Evolutionary conservation across 1,140 invertebrate species (phyloP).

Genomic region (Drosophila oshimai): DNA sequence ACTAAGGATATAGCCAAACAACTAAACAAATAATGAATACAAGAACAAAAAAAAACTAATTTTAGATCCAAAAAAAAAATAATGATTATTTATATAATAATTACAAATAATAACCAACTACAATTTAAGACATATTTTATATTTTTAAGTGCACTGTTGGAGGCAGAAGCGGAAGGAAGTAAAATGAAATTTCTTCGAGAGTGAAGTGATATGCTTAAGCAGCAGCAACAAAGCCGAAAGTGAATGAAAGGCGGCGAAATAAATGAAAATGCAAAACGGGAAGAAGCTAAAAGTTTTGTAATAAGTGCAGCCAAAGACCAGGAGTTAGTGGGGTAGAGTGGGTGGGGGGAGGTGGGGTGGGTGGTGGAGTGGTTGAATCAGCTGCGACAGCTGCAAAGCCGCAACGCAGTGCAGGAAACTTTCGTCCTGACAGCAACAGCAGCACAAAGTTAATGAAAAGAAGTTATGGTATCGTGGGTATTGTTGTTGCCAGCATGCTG

Average conservation of each 20-base stretch:
- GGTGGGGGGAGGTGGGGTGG: neutral
- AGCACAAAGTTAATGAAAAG: slow-evolving; percentile 7
- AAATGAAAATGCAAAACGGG: slow-evolving; percentile 56
- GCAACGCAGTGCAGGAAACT: slow-evolving; percentile 28
- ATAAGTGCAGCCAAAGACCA: slow-evolving; percentile 43
- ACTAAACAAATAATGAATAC: no score
- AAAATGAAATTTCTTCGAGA: slow-evolving; percentile 45
- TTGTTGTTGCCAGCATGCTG: neutral
- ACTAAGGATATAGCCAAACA: no score
- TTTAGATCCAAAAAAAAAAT: no score
- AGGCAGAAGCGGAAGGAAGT: slow-evolving; percentile 14
- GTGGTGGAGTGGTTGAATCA: neutral
- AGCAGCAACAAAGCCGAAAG: slow-evolving; percentile 12
- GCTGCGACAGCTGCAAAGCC: slow-evolving; percentile 52
- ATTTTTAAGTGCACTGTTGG: neutral
- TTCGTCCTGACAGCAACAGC: slow-evolving; percentile 1
- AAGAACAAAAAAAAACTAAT: no score
- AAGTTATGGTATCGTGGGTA: neutral
- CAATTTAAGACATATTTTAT: no score
- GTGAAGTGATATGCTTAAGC: slow-evolving; percentile 48
- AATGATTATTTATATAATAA: no score
- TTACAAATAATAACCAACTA: no score
- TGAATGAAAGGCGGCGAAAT: slow-evolving; percentile 46
- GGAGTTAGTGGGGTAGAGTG: neutral
- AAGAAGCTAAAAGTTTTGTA: slow-evolving; percentile 56